A percentile compares a stretch with the other conserved stretches of the same genome.
phyloP scores from a whole-genome alignment of 2,888 invertebrate genomes.

The Halocaridina rubra region DNA sequence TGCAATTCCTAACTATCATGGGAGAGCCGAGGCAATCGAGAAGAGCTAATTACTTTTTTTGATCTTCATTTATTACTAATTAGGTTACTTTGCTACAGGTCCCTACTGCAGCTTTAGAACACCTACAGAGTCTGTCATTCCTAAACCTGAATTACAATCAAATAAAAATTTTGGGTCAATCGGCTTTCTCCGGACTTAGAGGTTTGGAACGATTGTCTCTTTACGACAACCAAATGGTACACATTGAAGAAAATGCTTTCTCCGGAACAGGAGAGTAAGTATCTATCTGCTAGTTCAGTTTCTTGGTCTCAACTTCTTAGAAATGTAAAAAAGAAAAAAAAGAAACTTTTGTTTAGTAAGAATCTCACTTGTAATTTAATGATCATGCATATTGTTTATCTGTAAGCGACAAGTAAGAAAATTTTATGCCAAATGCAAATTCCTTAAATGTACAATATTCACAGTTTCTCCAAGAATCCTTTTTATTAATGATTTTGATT shows the following conservation, averaged over 20 bases:
- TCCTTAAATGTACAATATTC: too few species aligned
- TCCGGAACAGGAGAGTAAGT: conserved; percentile 64
- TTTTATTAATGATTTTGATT: too few species aligned
- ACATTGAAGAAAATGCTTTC: conserved; percentile 65
- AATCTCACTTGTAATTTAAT: too few species aligned
- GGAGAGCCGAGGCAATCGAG: too few species aligned
- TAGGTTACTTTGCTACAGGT: conserved; percentile 69
- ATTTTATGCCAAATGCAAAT: too few species aligned
- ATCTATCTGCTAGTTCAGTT: not conserved
- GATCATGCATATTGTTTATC: too few species aligned
- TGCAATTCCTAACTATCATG: too few species aligned
- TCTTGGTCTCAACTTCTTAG: not conserved
- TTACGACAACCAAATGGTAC: conserved; percentile 58
- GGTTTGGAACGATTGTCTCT: conserved; percentile 69
- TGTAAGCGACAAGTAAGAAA: too few species aligned
- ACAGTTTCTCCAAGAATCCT: too few species aligned
- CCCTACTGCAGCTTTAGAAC: conserved; percentile 83
- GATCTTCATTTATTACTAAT: not conserved
- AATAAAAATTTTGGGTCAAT: conserved; percentile 81
- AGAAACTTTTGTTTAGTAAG: too few species aligned
- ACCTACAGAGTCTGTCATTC: conserved; percentile 85
- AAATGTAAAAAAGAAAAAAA: not conserved
- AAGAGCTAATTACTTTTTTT: too few species aligned
- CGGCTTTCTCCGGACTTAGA: conserved; percentile 87
- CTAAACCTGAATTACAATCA: conserved; percentile 90